phyloP scores from a whole-genome alignment of 2,797 vertebrate species.

The Mus caroli region DNA sequence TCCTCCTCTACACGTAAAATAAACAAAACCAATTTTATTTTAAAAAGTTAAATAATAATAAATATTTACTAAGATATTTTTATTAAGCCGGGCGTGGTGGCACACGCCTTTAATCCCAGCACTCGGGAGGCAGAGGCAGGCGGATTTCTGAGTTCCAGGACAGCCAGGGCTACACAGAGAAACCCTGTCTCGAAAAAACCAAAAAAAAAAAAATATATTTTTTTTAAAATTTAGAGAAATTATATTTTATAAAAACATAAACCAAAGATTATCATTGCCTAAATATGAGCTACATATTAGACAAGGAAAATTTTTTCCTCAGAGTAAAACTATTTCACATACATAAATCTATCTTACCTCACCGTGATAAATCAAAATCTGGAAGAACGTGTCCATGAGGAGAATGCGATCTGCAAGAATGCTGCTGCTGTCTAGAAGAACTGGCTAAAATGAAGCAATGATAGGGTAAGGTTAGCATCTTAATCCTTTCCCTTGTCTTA shows the following conservation, averaged over 20 bases:
- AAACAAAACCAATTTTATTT: not conserved
- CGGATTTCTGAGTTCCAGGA: too few relatives aligned
- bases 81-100: too few relatives aligned
- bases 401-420: constrained; percentile 98
- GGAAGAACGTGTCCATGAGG: constrained; percentile 99
- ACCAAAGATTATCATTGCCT: constrained; percentile 30
- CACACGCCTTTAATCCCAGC: too few relatives aligned
- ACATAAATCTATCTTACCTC: constrained; percentile 90
- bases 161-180: too few relatives aligned
- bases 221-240: not conserved
- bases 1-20: not conserved
- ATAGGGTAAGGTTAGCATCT: not conserved
- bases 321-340: not conserved
- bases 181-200: too few relatives aligned
- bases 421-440: constrained; percentile 98
- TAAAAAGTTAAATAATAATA: not conserved
- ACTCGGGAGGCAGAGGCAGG: too few relatives aligned
- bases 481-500: not conserved
- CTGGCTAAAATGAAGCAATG: constrained; percentile 90
- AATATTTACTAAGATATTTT: too few relatives aligned
- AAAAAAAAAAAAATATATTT: not conserved
- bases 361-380: constrained; percentile 99
- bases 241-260: constrained; percentile 45
- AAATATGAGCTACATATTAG: constrained; percentile 11
- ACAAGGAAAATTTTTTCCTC: not conserved